Percentiles rank a stretch among this genome's conserved stretches.
Evolutionary conservation across 2,113 vertebrate genomes (phyloP).

Genomic region (Tonatia bakeri): DNA sequence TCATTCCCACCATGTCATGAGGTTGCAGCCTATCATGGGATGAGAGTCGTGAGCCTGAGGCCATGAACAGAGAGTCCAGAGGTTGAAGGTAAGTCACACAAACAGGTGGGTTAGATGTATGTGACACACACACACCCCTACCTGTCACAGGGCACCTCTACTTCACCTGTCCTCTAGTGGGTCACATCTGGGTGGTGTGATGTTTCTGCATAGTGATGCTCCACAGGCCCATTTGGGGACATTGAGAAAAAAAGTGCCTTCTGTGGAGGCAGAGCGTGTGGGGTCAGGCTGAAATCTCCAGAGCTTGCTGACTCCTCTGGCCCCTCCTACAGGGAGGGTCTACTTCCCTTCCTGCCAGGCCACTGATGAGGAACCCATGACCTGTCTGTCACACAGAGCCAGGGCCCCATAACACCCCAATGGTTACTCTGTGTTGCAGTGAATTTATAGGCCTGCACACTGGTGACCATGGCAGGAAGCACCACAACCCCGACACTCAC

Average conservation of each 20-base stretch:
- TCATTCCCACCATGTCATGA: neutral
- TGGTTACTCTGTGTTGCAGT: neutral
- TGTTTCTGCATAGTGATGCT: neutral
- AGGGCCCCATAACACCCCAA: neutral
- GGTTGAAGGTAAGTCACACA: neutral
- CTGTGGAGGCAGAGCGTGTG: fast-evolving
- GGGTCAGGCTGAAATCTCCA: too few relatives aligned
- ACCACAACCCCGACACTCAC: fast-evolving
- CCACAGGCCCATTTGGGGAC: neutral
- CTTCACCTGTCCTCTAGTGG: neutral
- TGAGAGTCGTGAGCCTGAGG: neutral
- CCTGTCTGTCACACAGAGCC: fast-evolving
- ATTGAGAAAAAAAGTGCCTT: neutral
- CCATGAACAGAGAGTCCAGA: neutral
- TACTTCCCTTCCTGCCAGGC: neutral
- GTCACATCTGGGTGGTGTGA: neutral
- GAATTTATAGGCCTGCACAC: neutral
- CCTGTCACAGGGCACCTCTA: neutral
- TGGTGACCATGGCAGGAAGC: neutral
- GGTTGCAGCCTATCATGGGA: neutral
- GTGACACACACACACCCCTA: neutral
- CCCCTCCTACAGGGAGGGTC: neutral
- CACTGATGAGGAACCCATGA: fast-evolving
- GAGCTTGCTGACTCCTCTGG: neutral
- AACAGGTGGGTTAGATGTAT: neutral